Evolutionary conservation across 2,888 invertebrate species (phyloP).

Genomic region (Acleris holmiana): DNA sequence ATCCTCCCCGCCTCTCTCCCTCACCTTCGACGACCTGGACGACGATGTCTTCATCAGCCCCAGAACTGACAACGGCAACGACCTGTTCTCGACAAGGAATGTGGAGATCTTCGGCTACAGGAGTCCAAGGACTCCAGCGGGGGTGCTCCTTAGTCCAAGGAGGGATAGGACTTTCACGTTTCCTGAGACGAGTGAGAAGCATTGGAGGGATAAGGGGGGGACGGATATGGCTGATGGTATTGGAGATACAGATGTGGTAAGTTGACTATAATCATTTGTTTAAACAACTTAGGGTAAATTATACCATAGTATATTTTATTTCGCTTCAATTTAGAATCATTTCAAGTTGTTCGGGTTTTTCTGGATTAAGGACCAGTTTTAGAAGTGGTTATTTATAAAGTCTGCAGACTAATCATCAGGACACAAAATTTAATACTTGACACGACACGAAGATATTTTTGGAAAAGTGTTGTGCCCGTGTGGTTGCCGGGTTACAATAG

Average conservation of each 20-base stretch:
- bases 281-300: too few species aligned
- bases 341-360: too few species aligned
- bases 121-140: conserved; percentile 72
- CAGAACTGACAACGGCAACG: conserved; percentile 64
- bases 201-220: conserved; percentile 79
- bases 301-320: too few species aligned
- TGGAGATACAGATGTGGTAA: conserved; percentile 68
- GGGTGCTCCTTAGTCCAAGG: conserved; percentile 71
- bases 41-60: conserved; percentile 78
- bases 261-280: conserved; percentile 35
- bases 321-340: too few species aligned
- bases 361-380: too few species aligned
- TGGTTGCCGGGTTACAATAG: too few species aligned
- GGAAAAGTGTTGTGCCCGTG: too few species aligned
- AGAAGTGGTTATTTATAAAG: too few species aligned
- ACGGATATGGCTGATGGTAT: conserved; percentile 73
- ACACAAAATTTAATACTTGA: too few species aligned
- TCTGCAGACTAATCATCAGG: too few species aligned
- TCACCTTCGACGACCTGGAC: conserved; percentile 74
- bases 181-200: conserved; percentile 74
- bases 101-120: conserved; percentile 74
- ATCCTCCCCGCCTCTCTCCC: conserved; percentile 67
- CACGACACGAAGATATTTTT: too few species aligned
- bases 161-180: conserved; percentile 74
- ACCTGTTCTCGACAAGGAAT: conserved; percentile 71